phyloP scores from a whole-genome alignment of 2,797 vertebrate species.

The Nothura maculosa region DNA sequence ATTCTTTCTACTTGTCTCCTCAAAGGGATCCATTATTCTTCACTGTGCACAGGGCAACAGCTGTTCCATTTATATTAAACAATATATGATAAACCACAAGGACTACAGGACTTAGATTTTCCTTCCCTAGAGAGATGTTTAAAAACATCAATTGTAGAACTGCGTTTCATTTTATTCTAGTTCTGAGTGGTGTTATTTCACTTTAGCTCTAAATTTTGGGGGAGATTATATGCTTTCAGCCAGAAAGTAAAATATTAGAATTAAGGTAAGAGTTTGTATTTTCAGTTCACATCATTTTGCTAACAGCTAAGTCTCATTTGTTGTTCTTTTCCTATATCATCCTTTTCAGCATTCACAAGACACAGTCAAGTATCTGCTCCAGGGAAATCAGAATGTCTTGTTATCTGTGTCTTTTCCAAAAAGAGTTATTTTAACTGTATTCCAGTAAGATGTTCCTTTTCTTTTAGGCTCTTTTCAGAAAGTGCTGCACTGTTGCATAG shows the following conservation, averaged over 20 bases:
- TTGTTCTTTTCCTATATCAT: not conserved
- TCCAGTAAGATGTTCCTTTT: not conserved
- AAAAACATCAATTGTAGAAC: not conserved
- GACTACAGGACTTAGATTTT: constrained; percentile 19
- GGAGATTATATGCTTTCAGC: not conserved
- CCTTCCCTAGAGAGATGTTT: not conserved
- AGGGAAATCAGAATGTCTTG: not conserved
- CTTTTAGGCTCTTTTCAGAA: not conserved
- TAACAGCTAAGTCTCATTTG: not conserved
- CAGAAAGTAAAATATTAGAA: not conserved
- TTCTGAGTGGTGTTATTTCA: not conserved
- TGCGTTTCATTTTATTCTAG: not conserved
- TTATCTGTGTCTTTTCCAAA: not conserved
- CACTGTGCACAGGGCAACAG: not conserved
- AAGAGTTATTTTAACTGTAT: not conserved
- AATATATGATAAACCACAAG: constrained; percentile 25
- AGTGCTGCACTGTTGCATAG: not conserved
- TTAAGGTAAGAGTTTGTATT: not conserved
- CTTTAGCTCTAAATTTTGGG: not conserved
- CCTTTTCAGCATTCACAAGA: not conserved
- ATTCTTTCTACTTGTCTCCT: not conserved
- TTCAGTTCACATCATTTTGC: constrained; percentile 3
- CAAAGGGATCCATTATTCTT: not conserved
- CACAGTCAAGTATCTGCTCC: not conserved
- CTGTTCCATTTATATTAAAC: constrained; percentile 44